phyloP scores from a whole-genome alignment of 1,140 invertebrate species.

The Riptortus pedestris region DNA sequence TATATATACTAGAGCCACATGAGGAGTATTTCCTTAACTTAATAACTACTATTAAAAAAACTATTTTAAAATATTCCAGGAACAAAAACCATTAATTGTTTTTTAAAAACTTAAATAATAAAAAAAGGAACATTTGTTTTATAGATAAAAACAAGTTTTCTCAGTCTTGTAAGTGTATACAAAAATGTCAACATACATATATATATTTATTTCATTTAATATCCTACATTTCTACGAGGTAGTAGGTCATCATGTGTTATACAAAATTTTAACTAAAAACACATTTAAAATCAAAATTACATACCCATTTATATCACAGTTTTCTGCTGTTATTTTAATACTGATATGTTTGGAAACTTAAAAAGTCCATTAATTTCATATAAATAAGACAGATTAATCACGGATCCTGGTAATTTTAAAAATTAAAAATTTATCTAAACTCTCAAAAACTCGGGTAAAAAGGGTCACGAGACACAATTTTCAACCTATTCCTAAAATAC shows the following conservation, averaged over 20 bases:
- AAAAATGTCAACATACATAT: conserved; percentile 18
- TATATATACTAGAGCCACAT: conserved; percentile 6
- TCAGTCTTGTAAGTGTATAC: conserved; percentile 18
- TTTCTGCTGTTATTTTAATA: conserved; percentile 9
- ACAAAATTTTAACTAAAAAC: conserved; percentile 6
- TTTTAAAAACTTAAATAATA: conserved; percentile 15
- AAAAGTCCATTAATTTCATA: neutral
- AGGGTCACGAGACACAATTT: conserved; percentile 18
- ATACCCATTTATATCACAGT: conserved; percentile 13
- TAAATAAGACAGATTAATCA: neutral
- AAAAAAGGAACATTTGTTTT: conserved; percentile 17
- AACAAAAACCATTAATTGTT: conserved; percentile 14
- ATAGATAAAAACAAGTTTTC: conserved; percentile 18
- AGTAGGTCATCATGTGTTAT: conserved; percentile 10
- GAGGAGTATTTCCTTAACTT: conserved; percentile 6
- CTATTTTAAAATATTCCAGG: conserved; percentile 16
- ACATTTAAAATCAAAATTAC: conserved; percentile 13
- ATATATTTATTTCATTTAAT: conserved; percentile 17
- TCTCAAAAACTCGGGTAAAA: conserved; percentile 15
- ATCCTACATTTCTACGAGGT: conserved; percentile 14
- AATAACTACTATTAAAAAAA: conserved; percentile 14
- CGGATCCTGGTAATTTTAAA: conserved; percentile 6
- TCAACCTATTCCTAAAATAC: conserved; percentile 10
- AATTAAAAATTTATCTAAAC: neutral
- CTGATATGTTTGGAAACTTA: conserved; percentile 14